Conservation (phyloP, 1,140 invertebrate species). For the Tetranychus urticae region DNA sequence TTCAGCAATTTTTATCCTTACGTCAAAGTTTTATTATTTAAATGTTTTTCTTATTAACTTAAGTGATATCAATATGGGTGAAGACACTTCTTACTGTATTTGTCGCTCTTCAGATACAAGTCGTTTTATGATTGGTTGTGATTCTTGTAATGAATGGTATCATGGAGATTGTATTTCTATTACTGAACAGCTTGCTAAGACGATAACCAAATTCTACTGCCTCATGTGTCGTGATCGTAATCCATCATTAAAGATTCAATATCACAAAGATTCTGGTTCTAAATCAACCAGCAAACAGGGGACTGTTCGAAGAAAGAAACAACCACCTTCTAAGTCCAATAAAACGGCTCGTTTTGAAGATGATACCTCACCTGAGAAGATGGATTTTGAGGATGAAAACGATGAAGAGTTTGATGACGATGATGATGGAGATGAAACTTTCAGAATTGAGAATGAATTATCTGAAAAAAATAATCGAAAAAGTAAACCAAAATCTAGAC, state of each 20-base stretch:
- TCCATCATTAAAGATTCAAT: constrained; percentile 49
- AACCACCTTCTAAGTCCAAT: neutral
- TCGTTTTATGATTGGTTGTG: constrained; percentile 92
- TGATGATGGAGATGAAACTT: constrained; percentile 5
- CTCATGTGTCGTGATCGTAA: constrained; percentile 36
- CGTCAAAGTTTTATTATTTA: too few species aligned
- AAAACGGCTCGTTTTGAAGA: neutral
- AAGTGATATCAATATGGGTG: neutral
- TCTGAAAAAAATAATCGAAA: neutral
- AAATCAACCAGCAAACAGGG: constrained; percentile 1
- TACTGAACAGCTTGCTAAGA: constrained; percentile 68
- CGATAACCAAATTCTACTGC: constrained; percentile 82
- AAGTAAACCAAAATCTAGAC: neutral
- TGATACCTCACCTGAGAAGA: neutral
- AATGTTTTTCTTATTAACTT: too few species aligned
- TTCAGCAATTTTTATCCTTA: too few species aligned
- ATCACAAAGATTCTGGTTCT: constrained; percentile 23
- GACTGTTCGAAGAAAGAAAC: neutral
- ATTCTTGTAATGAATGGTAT: constrained; percentile 94
- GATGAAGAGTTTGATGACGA: constrained; percentile 5
- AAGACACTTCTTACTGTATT: constrained; percentile 63
- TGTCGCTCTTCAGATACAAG: constrained; percentile 74
- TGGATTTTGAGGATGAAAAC: constrained; percentile 1
- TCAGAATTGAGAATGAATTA: neutral
- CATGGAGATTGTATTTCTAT: constrained; percentile 92